Conservation (phyloP, 2,888 invertebrate species). For the Apeira syringaria region DNA sequence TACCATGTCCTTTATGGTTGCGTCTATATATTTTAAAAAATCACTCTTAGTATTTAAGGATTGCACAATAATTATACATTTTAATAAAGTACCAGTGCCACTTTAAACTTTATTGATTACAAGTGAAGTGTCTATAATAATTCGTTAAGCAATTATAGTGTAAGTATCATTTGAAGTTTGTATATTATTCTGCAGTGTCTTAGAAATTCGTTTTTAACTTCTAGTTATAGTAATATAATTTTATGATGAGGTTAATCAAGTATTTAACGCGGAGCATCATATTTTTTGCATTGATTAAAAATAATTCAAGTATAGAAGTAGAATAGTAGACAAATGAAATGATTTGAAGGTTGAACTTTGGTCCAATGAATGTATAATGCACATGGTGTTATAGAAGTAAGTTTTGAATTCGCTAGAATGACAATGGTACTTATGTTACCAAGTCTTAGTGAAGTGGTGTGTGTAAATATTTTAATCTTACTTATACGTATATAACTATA, state of each 20-base stretch:
- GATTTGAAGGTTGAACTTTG: conserved; percentile 81
- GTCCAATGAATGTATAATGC: conserved; percentile 80
- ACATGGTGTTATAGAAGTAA: conserved; percentile 72
- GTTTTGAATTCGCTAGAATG: conserved; percentile 31
- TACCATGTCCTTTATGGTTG: conserved; percentile 28
- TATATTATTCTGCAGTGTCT: conserved; percentile 49
- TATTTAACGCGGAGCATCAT: conserved; percentile 36
- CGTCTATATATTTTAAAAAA: conserved; percentile 42
- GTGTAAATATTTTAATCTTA: conserved; percentile 23
- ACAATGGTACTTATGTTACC: conserved; percentile 14
- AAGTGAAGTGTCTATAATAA: conserved; percentile 45
- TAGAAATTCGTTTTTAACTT: conserved; percentile 47
- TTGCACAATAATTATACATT: conserved; percentile 68
- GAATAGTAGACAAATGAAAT: conserved; percentile 46
- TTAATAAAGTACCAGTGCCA: conserved; percentile 70
- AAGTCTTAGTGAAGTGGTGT: conserved; percentile 13
- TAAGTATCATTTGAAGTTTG: conserved; percentile 38
- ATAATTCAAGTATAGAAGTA: conserved; percentile 36
- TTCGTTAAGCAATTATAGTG: conserved; percentile 51
- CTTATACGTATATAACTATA: conserved; percentile 2
- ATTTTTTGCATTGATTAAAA: conserved; percentile 33
- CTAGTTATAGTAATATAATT: conserved; percentile 41
- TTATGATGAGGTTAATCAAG: conserved; percentile 32
- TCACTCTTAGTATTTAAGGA: conserved; percentile 59
- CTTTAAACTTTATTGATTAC: conserved; percentile 59